Base-by-base conservation (phyloP, 2,797 vertebrate genomes). In the Mastacembelus armatus region DNA sequence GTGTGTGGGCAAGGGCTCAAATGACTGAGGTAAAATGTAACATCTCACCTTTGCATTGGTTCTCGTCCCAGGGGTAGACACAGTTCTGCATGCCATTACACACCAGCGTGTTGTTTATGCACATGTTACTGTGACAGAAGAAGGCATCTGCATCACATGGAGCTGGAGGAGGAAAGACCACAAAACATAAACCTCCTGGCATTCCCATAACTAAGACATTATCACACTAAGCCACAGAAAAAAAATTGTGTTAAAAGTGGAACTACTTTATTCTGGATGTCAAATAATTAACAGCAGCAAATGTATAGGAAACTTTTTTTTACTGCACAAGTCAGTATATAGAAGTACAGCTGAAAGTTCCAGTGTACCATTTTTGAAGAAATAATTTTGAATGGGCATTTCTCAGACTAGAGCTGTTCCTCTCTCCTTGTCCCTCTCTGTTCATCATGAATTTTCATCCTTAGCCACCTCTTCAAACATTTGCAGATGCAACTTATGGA, bases 101-200 rank as follows among this genome's bases (percentile, higher is more conserved):
- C 87, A 99, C 98, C 85, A 99, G 89, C 0, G 97, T 97, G 84
- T 96, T 97, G 91, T 99, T 99, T 85, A 99, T 99, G 87, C 98
- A 99, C 98, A 99, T 99, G 92, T 99, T 99, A 85, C 97, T 99
- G 91, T 99, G 98, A 87, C 98, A 99, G 93, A 99, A 99, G 93
- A 99, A 99, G 21, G 95, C 89, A 66, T 96, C 96, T 59, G 95
- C 94, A 88, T 98, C 98, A 81, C 98, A 99, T 27, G 98, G 98
- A 89, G 98, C 98, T 99, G 80, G 7, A 88, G 83, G 86, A 62
- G n/a, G 64, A 27, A 2, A 73, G 14, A 70, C 62, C 4, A 68
- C 51, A 26, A 14, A 63, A 58, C 49, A n/a, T n/a, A n/a, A 14
- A 30, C 2, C 0, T 7, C 9, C 10, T 27, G n/a, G n/a, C n/a